Conservation (phyloP, 2,113 vertebrate genomes). For the Callionymus lyra region DNA sequence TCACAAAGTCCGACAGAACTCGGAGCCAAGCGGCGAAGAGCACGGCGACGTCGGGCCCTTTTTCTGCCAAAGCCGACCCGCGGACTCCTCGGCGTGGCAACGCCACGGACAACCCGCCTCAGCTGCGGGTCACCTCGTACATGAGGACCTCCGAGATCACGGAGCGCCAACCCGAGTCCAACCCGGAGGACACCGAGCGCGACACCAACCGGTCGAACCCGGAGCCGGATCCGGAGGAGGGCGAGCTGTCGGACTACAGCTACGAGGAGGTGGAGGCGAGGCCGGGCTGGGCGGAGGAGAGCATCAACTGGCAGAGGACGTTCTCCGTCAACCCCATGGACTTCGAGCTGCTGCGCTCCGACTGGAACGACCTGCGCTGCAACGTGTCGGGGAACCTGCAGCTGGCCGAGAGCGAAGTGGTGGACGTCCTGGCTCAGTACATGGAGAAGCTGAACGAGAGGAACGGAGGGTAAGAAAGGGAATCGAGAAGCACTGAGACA, state of each 20-base stretch:
- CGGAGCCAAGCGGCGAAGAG: slow-evolving; percentile 15
- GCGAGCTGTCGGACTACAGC: slow-evolving; percentile 79
- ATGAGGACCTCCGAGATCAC: slow-evolving; percentile 74
- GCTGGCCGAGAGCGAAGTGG: slow-evolving; percentile 86
- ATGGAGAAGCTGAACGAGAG: slow-evolving; percentile 92
- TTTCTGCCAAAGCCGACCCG: slow-evolving; percentile 17
- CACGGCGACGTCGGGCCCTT: not conserved
- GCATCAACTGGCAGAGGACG: slow-evolving; percentile 95
- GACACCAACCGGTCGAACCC: slow-evolving; percentile 49
- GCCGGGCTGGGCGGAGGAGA: slow-evolving; percentile 82
- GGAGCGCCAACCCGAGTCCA: slow-evolving; percentile 57
- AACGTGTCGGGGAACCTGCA: slow-evolving; percentile 96
- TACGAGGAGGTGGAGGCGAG: slow-evolving; percentile 78
- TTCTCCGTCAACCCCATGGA: slow-evolving; percentile 91
- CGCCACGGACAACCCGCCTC: slow-evolving; percentile 46
- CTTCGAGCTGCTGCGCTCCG: slow-evolving; percentile 90
- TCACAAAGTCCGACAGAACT: slow-evolving; percentile 26
- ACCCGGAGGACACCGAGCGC: slow-evolving; percentile 35
- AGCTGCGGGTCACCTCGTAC: slow-evolving; percentile 72
- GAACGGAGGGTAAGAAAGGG: slow-evolving; percentile 81
- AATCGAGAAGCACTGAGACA: not conserved
- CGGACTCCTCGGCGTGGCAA: slow-evolving; percentile 39
- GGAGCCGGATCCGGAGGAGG: slow-evolving; percentile 68
- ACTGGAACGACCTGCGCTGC: slow-evolving; percentile 97
- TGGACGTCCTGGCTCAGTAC: slow-evolving; percentile 90